These are phyloP conservation scores for Drosophila kikkawai DNA, from an alignment of 1,140 invertebrate species.

Conservation along the genomic window DNA sequence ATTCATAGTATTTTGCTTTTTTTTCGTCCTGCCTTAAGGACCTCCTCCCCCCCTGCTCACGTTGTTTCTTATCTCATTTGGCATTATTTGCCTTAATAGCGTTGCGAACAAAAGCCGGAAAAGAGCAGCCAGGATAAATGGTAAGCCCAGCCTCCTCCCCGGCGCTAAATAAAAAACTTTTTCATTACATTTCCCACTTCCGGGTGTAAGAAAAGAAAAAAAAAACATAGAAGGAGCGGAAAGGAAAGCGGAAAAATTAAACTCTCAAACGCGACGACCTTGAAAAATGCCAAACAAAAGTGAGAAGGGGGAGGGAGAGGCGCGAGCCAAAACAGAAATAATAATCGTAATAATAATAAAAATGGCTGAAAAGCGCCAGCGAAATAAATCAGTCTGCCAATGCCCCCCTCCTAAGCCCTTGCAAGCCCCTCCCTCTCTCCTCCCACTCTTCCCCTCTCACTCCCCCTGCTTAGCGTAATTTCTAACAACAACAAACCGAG, in stretches of 20 bases:
- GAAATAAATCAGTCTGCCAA: slow-evolving; percentile 77
- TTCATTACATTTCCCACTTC: slow-evolving; percentile 81
- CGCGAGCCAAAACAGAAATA: slow-evolving; percentile 64
- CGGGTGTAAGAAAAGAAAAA: slow-evolving; percentile 28
- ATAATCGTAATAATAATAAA: slow-evolving; percentile 82
- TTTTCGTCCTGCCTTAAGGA: slow-evolving; percentile 1
- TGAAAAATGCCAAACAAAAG: slow-evolving; percentile 60
- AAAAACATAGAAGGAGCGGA: neutral
- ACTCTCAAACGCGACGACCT: slow-evolving; percentile 67
- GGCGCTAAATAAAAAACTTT: slow-evolving; percentile 70
- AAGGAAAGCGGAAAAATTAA: slow-evolving; percentile 39
- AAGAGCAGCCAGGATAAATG: slow-evolving; percentile 24
- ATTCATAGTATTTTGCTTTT: slow-evolving; percentile 10
- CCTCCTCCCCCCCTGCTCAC: neutral
- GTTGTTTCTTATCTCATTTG: slow-evolving; percentile 73
- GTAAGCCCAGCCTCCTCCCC: slow-evolving; percentile 14
- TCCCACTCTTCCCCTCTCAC: slow-evolving; percentile 5
- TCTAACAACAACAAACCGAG: slow-evolving; percentile 59
- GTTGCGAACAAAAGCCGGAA: slow-evolving; percentile 39
- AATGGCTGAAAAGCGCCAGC: slow-evolving; percentile 71
- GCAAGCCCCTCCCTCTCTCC: neutral
- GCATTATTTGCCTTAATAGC: slow-evolving; percentile 80
- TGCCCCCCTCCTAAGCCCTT: neutral
- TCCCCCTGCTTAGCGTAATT: slow-evolving; percentile 68
- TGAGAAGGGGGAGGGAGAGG: neutral